A percentile compares a stretch with the other conserved stretches of the same genome.
Evolutionary conservation across 2,113 vertebrate genomes (phyloP).

Genomic region (Apeltes quadracus): DNA sequence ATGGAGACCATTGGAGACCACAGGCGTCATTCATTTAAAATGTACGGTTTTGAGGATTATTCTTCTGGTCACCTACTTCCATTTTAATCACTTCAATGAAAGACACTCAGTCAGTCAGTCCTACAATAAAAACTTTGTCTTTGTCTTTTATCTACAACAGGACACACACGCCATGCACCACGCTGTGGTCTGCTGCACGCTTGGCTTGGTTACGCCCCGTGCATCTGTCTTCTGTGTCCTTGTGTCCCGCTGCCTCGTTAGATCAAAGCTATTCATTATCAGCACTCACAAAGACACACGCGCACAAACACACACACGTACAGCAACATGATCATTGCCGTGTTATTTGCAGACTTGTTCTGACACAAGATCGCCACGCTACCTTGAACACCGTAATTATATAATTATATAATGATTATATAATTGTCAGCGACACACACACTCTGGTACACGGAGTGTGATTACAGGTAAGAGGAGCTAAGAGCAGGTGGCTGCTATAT

Average conservation of each 20-base stretch:
- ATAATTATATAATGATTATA: no score
- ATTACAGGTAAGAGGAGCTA: constrained; percentile 70
- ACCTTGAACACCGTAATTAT: constrained; percentile 50
- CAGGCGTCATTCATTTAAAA: background rate
- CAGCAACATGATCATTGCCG: constrained; percentile 36
- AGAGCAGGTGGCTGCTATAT: constrained; percentile 60
- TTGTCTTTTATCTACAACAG: constrained; percentile 5
- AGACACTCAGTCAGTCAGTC: background rate
- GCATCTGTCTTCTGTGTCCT: constrained; percentile 56
- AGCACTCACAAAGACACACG: constrained; percentile 14
- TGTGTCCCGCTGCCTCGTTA: background rate
- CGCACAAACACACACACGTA: constrained; percentile 22
- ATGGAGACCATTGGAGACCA: no score
- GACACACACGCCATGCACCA: constrained; percentile 18
- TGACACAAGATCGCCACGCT: constrained; percentile 63
- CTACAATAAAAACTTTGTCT: background rate
- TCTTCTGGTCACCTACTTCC: background rate
- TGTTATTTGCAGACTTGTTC: constrained; percentile 63
- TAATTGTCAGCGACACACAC: constrained; percentile 20
- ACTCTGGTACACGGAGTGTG: constrained; percentile 38
- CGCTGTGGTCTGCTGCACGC: constrained; percentile 6
- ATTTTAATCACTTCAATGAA: background rate
- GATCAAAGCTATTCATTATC: constrained; percentile 50
- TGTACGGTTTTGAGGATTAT: background rate
- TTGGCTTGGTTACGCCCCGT: constrained; percentile 41